These are phyloP conservation scores for Chironomus striatipennis DNA, from an alignment of 1,140 invertebrate species.

Conservation along the genomic window DNA sequence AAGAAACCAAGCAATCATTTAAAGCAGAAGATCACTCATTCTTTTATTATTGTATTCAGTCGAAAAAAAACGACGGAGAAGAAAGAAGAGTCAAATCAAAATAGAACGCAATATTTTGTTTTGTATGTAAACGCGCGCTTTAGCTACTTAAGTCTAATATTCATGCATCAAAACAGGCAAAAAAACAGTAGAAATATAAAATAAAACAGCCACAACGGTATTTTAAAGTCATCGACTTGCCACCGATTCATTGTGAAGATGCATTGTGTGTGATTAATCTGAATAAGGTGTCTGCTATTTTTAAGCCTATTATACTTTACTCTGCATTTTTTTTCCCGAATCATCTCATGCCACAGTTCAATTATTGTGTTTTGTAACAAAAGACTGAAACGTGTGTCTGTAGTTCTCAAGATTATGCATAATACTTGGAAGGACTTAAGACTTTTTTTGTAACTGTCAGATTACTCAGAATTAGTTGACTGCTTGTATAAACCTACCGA, in stretches of 20 bases:
- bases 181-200: neutral
- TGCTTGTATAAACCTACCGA: no score
- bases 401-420: no score
- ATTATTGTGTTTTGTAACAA: no score
- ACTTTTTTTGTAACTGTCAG: no score
- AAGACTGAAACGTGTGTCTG: no score
- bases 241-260: neutral
- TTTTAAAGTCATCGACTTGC: conserved; percentile 12
- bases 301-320: conserved; percentile 6
- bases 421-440: no score
- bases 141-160: conserved; percentile 9
- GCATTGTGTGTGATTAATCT: conserved; percentile 8
- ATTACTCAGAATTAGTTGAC: no score
- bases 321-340: neutral
- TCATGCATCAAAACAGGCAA: conserved; percentile 12
- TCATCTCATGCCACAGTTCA: neutral
- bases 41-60: neutral
- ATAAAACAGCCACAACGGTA: neutral
- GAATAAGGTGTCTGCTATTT: conserved; percentile 10
- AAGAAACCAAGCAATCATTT: no score
- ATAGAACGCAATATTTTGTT: neutral
- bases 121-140: neutral
- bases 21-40: neutral
- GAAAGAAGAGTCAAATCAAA: neutral
- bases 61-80: neutral